Base-by-base conservation (phyloP, 1,140 invertebrate genomes). In the Aphis gossypii region DNA sequence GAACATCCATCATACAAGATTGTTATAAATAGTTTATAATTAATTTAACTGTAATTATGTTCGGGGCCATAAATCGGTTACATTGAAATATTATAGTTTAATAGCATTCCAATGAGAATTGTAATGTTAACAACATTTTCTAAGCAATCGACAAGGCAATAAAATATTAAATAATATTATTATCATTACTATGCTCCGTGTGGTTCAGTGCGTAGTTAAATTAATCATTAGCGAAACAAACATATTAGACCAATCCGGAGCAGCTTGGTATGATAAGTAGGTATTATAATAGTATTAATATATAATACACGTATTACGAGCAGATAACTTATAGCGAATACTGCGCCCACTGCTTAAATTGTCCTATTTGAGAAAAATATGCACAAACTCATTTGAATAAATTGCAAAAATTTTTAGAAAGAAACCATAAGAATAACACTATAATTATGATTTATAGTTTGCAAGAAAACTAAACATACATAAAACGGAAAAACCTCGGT, bases 51-150 rank as follows among this genome's bases (percentile, higher is more conserved):
- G 30, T n/a, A 76, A 68, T n/a, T 30, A 68, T n/a, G n/a, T 76
- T 76, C 60, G 4, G 30, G n/a, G 30, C n/a, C 5, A 76, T 76
- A 76, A 76, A 76, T 68, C 30, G 60, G 30, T n/a, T 68, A 68
- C 30, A 68, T n/a, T 14, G 30, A 68, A 68, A 68, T 76, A 76
- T 76, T 76, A 76, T 18, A 30, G 18, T 68, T 68, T 14, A 68
- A 68, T 76, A 76, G 60, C 60, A 76, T 76, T 76, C 60, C 30
- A 76, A 76, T 76, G 60, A 76, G n/a, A n/a, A 76, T n/a, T n/a
- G 11, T n/a, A 18, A 76, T n/a, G 14, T 76, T 76, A 20, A 76
- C 60, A n/a, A 76, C 60, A 76, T 76, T 14, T 30, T n/a, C n/a
- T 14, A 76, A n/a, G 14, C 60, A 18, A 76, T n/a, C 60, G 18